Evolutionary conservation across 2,888 invertebrate species (phyloP), one percentile per base, ranked within the genome.

Genomic region (Ectropis crepuscularia): DNA sequence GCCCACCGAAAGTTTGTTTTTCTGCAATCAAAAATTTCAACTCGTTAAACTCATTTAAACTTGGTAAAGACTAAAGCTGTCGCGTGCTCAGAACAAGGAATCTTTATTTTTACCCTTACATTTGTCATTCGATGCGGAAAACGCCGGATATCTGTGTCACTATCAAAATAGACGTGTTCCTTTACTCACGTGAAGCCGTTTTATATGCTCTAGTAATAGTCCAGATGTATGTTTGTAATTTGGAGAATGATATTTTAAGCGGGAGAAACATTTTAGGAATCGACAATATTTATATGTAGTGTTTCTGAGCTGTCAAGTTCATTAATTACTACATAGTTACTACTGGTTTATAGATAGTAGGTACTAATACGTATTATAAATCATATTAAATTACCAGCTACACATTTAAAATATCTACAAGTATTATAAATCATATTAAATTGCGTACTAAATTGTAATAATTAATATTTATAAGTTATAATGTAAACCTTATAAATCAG

Each of bases 41-140:
- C 38, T 50, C 49, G 37, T 50, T 49, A 53, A 37, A 55, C 63
- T 59, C 57, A 53, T 61, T 67, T 57, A 63, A 54, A 67, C 46
- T 63, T 65, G 66, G 65, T 65, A 58, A 67, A 68, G 43, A 37
- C 43, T 53, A 28, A 53, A 53, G 53, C 43, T 54, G 43, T 45
- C 50, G 58, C 37, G 41, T 28, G 61, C 63, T 63, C 57, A 53
- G 51, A 57, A 69, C 65, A 71, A 68, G 71, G 69, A 71, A 69
- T 74, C 68, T 76, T 78, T 85, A 84, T 86, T 85, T 86, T 82
- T 85, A 84, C 68, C 75, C 49, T 75, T 77, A 80, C 80, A 83
- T 85, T 81, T 86, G 81, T 85, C 85, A 84, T 83, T 74, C 73
- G 53, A 70, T 74, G 71, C 69, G 74, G 78, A 78, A 75, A 77